Evolutionary conservation across 2,888 invertebrate genomes (phyloP).

Genomic region (Dasypolia templi): DNA sequence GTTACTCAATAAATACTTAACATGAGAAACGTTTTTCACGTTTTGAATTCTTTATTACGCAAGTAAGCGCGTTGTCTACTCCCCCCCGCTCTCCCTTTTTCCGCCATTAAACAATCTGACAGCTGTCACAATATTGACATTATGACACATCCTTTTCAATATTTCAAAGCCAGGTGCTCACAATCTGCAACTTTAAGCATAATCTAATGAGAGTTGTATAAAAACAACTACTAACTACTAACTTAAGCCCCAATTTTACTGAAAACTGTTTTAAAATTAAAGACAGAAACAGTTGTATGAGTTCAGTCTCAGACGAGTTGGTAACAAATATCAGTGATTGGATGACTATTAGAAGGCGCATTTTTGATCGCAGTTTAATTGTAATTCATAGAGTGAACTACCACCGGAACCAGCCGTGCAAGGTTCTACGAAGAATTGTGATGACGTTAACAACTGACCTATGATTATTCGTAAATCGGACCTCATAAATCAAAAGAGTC

Average conservation of each 20-base stretch:
- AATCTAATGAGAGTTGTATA: neutral
- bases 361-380: slow-evolving; percentile 22
- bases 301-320: neutral
- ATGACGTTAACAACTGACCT: slow-evolving; percentile 23
- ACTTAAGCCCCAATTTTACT: neutral
- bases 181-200: neutral
- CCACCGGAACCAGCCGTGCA: slow-evolving; percentile 30
- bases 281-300: neutral
- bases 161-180: neutral
- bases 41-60: too few relatives aligned
- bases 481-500: neutral
- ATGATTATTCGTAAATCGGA: neutral
- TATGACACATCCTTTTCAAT: neutral
- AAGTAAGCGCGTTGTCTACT: too few relatives aligned
- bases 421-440: neutral
- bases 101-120: neutral
- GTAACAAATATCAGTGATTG: neutral
- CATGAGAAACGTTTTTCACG: neutral
- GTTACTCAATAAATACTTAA: neutral
- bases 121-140: neutral
- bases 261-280: neutral
- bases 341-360: neutral
- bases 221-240: neutral
- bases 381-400: slow-evolving; percentile 25
- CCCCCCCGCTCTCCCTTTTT: neutral